Evolutionary conservation across 2,888 invertebrate species (phyloP), one percentile per base, ranked within the genome.

Genomic region (Pteria penguin): DNA sequence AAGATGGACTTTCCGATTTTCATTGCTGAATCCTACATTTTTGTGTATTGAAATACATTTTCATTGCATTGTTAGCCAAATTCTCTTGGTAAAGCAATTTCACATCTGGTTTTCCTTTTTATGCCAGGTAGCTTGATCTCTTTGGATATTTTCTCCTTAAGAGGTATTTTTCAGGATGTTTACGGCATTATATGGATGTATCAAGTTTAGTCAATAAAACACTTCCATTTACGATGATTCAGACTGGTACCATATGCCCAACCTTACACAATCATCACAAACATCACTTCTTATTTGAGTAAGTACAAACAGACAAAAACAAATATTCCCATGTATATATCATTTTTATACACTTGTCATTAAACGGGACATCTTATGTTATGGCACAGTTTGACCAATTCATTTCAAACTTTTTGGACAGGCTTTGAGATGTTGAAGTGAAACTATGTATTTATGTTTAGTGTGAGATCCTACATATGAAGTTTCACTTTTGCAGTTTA

Each of bases 221-320:
- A 26, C 62, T 81, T 14, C 81, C 81, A 22, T 79, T 81, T 36
- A 63, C 75, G 32, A 70, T 79, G 24, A 75, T 68, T n/a, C 78
- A 76, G 55, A 74, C 71, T n/a, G 75, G 76, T 11, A 45, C 55
- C 11, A n/a, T n/a, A n/a, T n/a, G n/a, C n/a, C n/a, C n/a, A n/a
- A n/a, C n/a, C n/a, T n/a, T n/a, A n/a, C n/a, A 27, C 24, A 61
- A 36, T 63, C n/a, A 58, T 33, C 58, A 45, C 3, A n/a, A 65
- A 11, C 52, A 60, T 22, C 62, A 73, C 18, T 68, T 77, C 29
- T 45, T 77, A 4, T 63, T 68, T 69, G 69, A 72, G 76, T 77
- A 52, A 65, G 76, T 69, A 5, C 68, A 1, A 54, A 14, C 55
- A 69, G 2, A 33, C 72, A 58, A n/a, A n/a, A n/a, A n/a, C n/a